Base-by-base conservation (phyloP, 2,888 invertebrate genomes). In the Euzetes globulus region DNA sequence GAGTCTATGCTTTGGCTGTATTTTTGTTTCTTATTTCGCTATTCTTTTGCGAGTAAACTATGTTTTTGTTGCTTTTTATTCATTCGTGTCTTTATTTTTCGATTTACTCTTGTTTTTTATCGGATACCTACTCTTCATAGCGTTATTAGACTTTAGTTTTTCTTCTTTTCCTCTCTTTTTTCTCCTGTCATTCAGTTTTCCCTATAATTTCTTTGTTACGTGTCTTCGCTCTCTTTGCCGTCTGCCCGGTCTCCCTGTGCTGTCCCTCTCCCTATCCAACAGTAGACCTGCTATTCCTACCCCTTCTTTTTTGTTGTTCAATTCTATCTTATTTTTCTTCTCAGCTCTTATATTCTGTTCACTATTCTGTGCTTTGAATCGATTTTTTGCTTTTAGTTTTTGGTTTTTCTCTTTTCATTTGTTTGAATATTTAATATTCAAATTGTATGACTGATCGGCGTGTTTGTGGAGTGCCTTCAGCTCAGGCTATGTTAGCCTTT, bases 341-440 rank as follows among this genome's bases (percentile, higher is more conserved):
- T 9, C 9, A 9, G 9, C 72, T 71, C 0, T 22, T 80, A 79
- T 73, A 19, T 25, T 37, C 41, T 33, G 25, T 63, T 74, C 41
- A 70, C 33, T 72, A 27, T 47, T 41, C 13, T 1, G 41, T 1
- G 41, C 41, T 41, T 41, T 9, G 13, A 41, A 41, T 41, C 41
- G 41, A 41, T 41, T 41, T 41, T 41, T 41, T 7, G 41, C 13
- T 41, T 41, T 77, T 45, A 22, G 71, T 65, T 37, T 33, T 47
- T 33, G 9, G 22, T 19, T 27, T 17, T 47, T 22, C 17, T 47
- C 41, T 41, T 41, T 75, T 60, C 68, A 15, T 45, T 41, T 41
- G 7, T 1, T 5, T 41, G 1, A 13, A 13, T 1, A 9, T 41
- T 41, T 41, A 4, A 9, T 41, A 41, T 41, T 41, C 11, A 41